A percentile compares a stretch with the other conserved stretches of the same genome.
phyloP scores from a whole-genome alignment of 2,113 vertebrate genomes.

The Chlamydotis undulata region DNA sequence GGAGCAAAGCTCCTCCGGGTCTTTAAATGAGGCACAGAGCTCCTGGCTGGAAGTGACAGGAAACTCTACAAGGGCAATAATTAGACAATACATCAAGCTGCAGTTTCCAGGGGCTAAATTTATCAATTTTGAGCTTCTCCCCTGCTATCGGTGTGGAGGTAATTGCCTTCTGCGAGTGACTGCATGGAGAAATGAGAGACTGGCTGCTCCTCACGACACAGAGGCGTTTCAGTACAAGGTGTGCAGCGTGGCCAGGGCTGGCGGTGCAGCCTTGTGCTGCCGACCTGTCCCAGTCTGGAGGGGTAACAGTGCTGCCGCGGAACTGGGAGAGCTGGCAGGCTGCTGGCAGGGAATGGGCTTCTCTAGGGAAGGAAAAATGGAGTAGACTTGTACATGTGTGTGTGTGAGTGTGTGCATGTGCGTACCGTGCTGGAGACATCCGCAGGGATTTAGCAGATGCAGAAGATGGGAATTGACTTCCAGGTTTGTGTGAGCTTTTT shows the following conservation, averaged over 20 bases:
- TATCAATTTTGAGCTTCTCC: not conserved
- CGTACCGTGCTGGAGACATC: not conserved
- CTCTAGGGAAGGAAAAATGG: not conserved
- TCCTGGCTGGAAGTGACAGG: not conserved
- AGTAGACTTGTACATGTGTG: not conserved
- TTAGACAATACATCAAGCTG: constrained; percentile 5
- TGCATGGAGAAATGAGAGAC: not conserved
- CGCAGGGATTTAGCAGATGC: not conserved
- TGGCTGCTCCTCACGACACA: accelerated
- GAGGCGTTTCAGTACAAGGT: accelerated
- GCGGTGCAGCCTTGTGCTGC: not conserved
- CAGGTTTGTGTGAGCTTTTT: not conserved
- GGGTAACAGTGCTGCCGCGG: accelerated
- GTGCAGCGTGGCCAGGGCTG: not conserved
- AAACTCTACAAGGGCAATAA: not conserved
- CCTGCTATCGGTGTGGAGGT: not conserved
- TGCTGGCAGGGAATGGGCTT: not conserved
- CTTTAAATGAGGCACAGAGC: not conserved
- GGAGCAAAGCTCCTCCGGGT: not conserved
- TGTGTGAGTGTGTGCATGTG: no score
- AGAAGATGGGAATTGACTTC: not conserved
- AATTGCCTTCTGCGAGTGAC: not conserved
- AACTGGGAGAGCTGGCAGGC: not conserved
- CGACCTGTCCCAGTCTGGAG: not conserved
- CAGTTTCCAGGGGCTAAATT: not conserved